Evolutionary conservation across 2,888 invertebrate species (phyloP), one percentile per base, ranked within the genome.

Genomic region (Cyclophora punctaria): DNA sequence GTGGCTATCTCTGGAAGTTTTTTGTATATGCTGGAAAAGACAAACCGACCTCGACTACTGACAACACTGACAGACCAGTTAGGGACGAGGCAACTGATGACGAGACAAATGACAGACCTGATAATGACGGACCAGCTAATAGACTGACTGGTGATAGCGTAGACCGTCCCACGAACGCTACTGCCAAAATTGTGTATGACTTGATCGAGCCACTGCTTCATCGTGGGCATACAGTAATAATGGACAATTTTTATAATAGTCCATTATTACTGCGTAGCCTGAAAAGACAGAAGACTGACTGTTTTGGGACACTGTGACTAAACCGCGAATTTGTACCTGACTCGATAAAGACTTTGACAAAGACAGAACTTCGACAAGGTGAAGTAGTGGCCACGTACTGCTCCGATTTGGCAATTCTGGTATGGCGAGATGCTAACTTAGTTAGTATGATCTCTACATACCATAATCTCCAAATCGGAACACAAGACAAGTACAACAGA

Each of bases 321-420:
- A 58, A 59, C 34, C 54, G 62, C 0, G 54, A 62, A 51, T 59
- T 60, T 5, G 52, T 63, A n/a, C 58, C 62, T 0, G 49, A 46
- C 20, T 52, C 55, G 5, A 4, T 62, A 2, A 56, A 50, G 47
- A 52, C 52, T 5, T 0, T 58, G 4, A 54, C 49, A 4, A 58
- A 59, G 45, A 41, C 50, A 7, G 55, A 61, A 5, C 34, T 61
- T 34, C 50, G 55, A 49, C 50, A 45, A 5, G 59, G 59, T 34
- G 59, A 59, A 45, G 47, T 59, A 43, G 44, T 56, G 46, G 49
- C 46, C 0, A 51, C 37, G 7, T 62, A 61, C 45, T 48, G 46
- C 49, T 44, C 57, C 45, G 68, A 71, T 48, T 62, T 71, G 53
- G 56, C 80, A 69, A 53, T 83, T 68, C 58, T 80, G 74, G 46